Percentiles rank a stretch among this genome's conserved stretches.
phyloP scores from a whole-genome alignment of 2,888 invertebrate genomes.

The Protophormia terraenovae region DNA sequence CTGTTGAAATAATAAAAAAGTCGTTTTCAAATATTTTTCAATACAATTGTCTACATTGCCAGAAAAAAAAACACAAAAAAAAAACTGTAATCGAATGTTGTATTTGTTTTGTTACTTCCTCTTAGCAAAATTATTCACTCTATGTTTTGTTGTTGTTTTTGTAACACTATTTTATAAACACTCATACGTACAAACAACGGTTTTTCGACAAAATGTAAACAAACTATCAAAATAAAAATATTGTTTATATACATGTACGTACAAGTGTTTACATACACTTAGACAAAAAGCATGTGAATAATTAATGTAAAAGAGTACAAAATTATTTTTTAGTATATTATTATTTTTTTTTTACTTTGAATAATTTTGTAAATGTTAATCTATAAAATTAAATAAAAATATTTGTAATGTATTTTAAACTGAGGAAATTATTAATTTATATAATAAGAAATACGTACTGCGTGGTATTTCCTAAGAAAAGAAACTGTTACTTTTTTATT shows the following conservation, averaged over 20 bases:
- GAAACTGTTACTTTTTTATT: too few relatives aligned
- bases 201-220: conserved; percentile 16
- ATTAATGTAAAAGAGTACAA: not conserved
- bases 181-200: not conserved
- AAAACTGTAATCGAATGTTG: not conserved
- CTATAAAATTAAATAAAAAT: not conserved
- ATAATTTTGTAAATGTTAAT: not conserved
- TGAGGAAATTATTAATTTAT: too few relatives aligned
- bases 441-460: too few relatives aligned
- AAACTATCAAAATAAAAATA: not conserved
- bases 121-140: conserved; percentile 4
- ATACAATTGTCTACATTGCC: not conserved
- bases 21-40: not conserved
- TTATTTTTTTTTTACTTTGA: not conserved
- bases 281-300: not conserved
- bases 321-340: not conserved
- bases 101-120: not conserved
- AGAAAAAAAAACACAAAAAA: not conserved
- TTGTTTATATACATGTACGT: not conserved
- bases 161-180: conserved; percentile 2
- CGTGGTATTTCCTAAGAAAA: too few relatives aligned
- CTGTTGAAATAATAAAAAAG: not conserved
- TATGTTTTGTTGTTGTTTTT: not conserved
- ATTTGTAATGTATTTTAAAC: too few relatives aligned
- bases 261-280: conserved; percentile 4